A percentile compares a stretch with the other conserved stretches of the same genome.
Evolutionary conservation across 1,140 invertebrate genomes (phyloP).

Genomic region (Drosophila orosa): DNA sequence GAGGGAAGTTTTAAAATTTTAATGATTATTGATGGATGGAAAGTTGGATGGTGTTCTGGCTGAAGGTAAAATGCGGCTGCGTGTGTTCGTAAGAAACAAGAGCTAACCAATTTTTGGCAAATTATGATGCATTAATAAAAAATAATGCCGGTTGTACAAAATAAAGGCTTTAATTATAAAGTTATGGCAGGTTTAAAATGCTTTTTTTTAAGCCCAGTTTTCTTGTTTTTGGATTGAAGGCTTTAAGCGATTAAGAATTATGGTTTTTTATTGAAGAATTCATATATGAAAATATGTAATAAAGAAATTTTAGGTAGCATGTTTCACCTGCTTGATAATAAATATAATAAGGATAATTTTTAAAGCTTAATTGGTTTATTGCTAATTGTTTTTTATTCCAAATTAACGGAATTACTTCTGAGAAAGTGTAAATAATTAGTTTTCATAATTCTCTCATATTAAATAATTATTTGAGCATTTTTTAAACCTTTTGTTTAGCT

Average conservation of each 20-base stretch:
- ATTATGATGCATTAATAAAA: conserved; percentile 33
- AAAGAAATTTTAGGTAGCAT: neutral
- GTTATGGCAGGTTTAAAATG: conserved; percentile 8
- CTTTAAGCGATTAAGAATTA: conserved; percentile 3
- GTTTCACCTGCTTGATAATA: conserved; percentile 10
- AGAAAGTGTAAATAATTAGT: neutral
- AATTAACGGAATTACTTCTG: neutral
- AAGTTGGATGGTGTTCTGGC: conserved; percentile 18
- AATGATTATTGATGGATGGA: conserved; percentile 36
- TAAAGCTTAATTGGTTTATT: neutral
- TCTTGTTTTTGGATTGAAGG: neutral
- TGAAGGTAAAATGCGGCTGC: conserved; percentile 12
- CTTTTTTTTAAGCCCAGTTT: neutral
- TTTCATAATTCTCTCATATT: neutral
- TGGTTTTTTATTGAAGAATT: neutral
- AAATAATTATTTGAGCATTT: neutral
- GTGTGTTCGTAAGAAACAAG: conserved; percentile 6
- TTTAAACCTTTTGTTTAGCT: neutral
- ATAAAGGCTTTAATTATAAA: conserved; percentile 25
- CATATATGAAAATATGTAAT: neutral
- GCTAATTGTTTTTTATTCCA: neutral
- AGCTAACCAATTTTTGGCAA: conserved; percentile 17
- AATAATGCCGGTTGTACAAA: conserved; percentile 15
- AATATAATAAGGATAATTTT: conserved; percentile 1
- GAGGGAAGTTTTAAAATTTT: conserved; percentile 51